Evolutionary conservation across 2,797 vertebrate genomes (phyloP), one percentile per base, ranked within the genome.

Genomic region (Mallotus villosus): DNA sequence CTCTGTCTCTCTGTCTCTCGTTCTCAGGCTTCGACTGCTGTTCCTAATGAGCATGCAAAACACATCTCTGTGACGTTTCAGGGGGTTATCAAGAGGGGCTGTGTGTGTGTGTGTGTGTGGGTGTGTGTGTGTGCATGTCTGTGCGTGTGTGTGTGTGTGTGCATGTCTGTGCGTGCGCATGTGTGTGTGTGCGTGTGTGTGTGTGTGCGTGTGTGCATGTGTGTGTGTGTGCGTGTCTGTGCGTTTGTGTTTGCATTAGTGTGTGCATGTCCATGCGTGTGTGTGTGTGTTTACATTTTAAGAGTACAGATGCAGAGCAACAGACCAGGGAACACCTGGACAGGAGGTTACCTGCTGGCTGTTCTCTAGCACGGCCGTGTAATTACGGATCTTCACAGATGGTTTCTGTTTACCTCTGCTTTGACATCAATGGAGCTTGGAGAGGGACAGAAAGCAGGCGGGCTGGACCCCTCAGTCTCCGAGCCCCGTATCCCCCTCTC

Each of bases 311-410:
- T 76, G 78, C 78, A 77, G 63, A 64, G 68, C 73, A 72, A 65
- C 63, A 65, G 74, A 55, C 63, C 68, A 69, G 74, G 70, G 67
- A 87, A 87, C 89, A 92, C 90, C 90, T 91, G 90, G 87, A 79
- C 81, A 78, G 79, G 79, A 83, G 59, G 69, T 81, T 82, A 80
- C 84, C 85, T 90, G 82, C 74, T 84, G 86, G 86, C 84, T 86
- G 82, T 71, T 74, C 81, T 81, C 81, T 79, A 74, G 85, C 82
- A 87, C 83, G 84, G 79, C 75, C 87, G 85, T 75, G 37, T 87
- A 76, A 90, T 90, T 87, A 89, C 41, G 37, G 14, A 78, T 80
- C 74, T 72, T 86, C 82, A 69, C 91, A 92, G 91, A 92, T 91
- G 89, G 88, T 81, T 81, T 75, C 82, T 84, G 82, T 83, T 90